These are phyloP conservation scores for Meteorus colon DNA, from an alignment of 2,888 invertebrate genomes.

Conservation along the genomic window DNA sequence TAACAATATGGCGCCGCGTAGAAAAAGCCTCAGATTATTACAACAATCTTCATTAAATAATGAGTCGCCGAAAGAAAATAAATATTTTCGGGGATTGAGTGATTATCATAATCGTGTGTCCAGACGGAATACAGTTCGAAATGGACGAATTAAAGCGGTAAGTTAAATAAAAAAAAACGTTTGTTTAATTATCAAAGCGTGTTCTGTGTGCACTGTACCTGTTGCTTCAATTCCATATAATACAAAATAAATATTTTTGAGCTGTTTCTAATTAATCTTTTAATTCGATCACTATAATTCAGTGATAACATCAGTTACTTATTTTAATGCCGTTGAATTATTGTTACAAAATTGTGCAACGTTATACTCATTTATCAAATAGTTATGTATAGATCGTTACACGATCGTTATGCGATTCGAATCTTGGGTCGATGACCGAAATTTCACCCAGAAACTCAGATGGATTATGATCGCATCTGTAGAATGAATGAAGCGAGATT, in stretches of 20 bases:
- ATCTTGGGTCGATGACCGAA: background rate
- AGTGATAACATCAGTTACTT: no score
- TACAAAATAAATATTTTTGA: no score
- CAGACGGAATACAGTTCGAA: conserved; percentile 63
- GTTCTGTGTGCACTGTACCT: no score
- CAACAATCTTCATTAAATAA: conserved; percentile 48
- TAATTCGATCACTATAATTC: no score
- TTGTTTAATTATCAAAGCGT: background rate
- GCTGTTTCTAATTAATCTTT: no score
- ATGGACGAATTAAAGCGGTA: conserved; percentile 57
- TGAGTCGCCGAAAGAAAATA: conserved; percentile 62
- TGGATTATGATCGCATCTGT: background rate
- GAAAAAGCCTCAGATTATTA: conserved; percentile 57
- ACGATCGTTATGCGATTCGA: no score
- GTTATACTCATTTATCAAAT: no score
- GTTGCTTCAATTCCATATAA: no score
- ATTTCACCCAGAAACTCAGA: conserved; percentile 40
- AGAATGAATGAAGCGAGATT: no score
- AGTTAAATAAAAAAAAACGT: conserved; percentile 47
- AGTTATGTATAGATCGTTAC: no score
- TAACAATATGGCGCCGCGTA: conserved; percentile 65
- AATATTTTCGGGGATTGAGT: conserved; percentile 64
- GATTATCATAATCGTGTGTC: conserved; percentile 64
- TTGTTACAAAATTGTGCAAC: no score
- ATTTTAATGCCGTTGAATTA: no score